These are phyloP conservation scores for Pelagia noctiluca DNA, from an alignment of 30 jellyfish, hydroid and myxozoan genomes.

Conservation along the genomic window DNA sequence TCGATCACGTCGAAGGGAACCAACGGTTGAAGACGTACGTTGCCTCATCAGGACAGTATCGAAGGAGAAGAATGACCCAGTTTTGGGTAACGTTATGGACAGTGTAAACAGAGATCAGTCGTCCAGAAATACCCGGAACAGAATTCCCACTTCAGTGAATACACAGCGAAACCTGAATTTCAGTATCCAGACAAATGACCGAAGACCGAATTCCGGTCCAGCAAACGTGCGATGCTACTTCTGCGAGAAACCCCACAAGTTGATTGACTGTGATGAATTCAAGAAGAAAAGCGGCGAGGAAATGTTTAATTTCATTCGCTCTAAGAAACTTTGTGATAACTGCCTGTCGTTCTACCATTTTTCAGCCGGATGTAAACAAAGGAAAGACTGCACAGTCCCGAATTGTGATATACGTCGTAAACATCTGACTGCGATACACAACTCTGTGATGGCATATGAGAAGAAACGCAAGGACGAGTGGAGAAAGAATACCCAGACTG, in stretches of 20 bases:
- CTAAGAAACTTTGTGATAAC: background rate
- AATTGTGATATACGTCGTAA: conserved; percentile 4
- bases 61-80: conserved; percentile 51
- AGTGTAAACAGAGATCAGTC: conserved; percentile 6
- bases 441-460: conserved; percentile 17
- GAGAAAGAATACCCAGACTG: background rate
- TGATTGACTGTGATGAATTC: background rate
- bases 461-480: conserved; percentile 7
- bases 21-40: conserved; percentile 34
- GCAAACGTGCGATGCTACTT: conserved; percentile 2
- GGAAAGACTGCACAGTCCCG: conserved; percentile 13
- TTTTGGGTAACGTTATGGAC: conserved; percentile 37
- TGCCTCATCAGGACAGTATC: background rate
- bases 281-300: background rate
- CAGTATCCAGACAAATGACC: conserved; percentile 20
- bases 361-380: conserved; percentile 17
- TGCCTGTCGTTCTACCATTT: background rate
- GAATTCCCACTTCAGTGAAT: background rate
- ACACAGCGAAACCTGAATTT: background rate
- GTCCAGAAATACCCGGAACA: background rate
- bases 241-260: conserved; percentile 14
- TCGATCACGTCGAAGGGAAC: conserved; percentile 26
- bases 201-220: background rate
- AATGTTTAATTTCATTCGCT: conserved; percentile 1
- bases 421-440: background rate